phyloP scores from a whole-genome alignment of 2,888 invertebrate genomes.

The Polia nebulosa region DNA sequence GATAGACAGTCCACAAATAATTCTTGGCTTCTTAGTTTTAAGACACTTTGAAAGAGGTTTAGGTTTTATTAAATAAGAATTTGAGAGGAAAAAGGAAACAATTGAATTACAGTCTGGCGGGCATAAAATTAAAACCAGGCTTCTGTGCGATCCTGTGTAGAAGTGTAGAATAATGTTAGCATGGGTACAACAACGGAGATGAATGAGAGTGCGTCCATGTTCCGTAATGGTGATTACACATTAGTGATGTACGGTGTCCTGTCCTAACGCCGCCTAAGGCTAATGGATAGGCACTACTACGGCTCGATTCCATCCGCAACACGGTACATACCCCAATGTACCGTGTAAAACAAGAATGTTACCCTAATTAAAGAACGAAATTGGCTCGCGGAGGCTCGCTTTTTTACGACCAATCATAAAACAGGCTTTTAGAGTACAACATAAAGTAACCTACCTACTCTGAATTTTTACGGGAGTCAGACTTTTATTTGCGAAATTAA shows the following conservation, averaged over 20 bases:
- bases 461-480: constrained; percentile 80
- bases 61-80: constrained; percentile 50
- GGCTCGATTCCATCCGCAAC: constrained; percentile 34
- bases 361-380: constrained; percentile 87
- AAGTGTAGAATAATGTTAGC: constrained; percentile 7
- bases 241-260: constrained; percentile 29
- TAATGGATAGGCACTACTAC: constrained; percentile 28
- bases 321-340: constrained; percentile 61
- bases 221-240: constrained; percentile 43
- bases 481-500: constrained; percentile 80
- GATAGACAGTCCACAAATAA: constrained; percentile 46
- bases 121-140: constrained; percentile 26
- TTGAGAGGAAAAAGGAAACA: constrained; percentile 25
- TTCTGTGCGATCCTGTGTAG: constrained; percentile 1
- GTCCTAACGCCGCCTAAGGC: constrained; percentile 23
- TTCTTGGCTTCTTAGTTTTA: constrained; percentile 39
- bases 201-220: constrained; percentile 27
- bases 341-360: constrained; percentile 80
- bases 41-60: constrained; percentile 47
- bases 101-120: constrained; percentile 23
- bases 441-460: constrained; percentile 80
- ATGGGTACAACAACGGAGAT: constrained; percentile 8
- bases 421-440: constrained; percentile 82
- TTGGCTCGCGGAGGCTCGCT: constrained; percentile 80
- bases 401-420: constrained; percentile 88